A percentile compares a stretch with the other conserved stretches of the same genome.
phyloP scores from a whole-genome alignment of 2,888 invertebrate genomes.

The Lissonota sp. region DNA sequence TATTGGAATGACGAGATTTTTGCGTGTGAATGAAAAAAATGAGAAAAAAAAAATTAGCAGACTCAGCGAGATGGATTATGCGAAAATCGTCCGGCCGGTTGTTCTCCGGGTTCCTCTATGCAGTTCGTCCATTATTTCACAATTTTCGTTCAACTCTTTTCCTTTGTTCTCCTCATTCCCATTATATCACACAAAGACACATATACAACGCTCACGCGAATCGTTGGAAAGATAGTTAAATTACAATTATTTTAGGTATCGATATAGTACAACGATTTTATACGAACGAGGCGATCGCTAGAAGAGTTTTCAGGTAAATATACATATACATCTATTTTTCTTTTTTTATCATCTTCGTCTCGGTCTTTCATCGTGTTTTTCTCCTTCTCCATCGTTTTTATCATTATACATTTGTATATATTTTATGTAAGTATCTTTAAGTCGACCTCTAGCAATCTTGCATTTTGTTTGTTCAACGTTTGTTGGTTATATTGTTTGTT shows the following conservation, averaged over 20 bases:
- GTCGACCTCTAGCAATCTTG: conserved; percentile 66
- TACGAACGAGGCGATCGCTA: conserved; percentile 65
- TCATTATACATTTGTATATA: conserved; percentile 28
- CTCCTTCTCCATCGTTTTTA: conserved; percentile 10
- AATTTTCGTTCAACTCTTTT: conserved; percentile 20
- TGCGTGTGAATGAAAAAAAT: conserved; percentile 1
- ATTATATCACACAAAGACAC: conserved; percentile 32
- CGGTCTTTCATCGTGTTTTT: conserved; percentile 28
- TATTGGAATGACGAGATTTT: conserved; percentile 51
- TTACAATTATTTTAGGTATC: conserved; percentile 55
- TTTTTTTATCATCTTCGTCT: conserved; percentile 23
- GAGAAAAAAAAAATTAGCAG: conserved; percentile 21
- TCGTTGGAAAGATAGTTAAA: conserved; percentile 50
- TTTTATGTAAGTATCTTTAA: conserved; percentile 58
- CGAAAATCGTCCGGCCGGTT: conserved; percentile 14
- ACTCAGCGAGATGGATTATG: conserved; percentile 9
- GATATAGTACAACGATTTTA: conserved; percentile 53
- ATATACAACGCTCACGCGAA: conserved; percentile 40
- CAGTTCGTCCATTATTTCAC: not conserved
- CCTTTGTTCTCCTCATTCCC: conserved; percentile 1
- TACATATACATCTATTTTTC: conserved; percentile 18
- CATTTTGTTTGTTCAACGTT: conserved; percentile 35
- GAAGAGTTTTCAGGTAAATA: conserved; percentile 53
- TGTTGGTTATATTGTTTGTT: conserved; percentile 43
- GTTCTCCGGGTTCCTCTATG: conserved; percentile 19